These are phyloP conservation scores for Cosmia pyralina DNA, from an alignment of 2,888 invertebrate genomes.

Conservation along the genomic window DNA sequence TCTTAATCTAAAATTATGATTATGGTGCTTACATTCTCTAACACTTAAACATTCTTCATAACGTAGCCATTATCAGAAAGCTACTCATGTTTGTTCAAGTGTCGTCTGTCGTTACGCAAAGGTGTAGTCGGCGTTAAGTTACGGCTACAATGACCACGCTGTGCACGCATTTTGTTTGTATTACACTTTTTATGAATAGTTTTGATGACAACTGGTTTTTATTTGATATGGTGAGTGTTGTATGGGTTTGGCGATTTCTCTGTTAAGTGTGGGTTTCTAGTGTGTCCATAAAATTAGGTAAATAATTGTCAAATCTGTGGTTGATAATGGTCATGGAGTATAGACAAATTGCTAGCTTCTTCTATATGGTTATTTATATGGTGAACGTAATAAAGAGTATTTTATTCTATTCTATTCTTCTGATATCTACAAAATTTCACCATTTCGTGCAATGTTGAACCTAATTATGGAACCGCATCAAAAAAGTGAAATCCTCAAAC, in stretches of 20 bases:
- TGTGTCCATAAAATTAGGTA: not conserved
- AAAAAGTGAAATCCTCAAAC: constrained; percentile 7
- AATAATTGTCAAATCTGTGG: not conserved
- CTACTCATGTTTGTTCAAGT: constrained; percentile 63
- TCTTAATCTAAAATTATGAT: constrained; percentile 4
- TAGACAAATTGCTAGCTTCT: not conserved
- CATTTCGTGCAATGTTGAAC: not conserved
- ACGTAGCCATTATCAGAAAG: constrained; percentile 55
- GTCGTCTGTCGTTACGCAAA: constrained; percentile 59
- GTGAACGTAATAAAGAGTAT: too few relatives aligned
- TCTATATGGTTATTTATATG: not conserved
- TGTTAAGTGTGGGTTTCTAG: not conserved
- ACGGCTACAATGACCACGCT: constrained; percentile 52
- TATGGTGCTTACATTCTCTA: not conserved
- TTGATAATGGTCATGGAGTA: not conserved
- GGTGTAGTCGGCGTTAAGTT: constrained; percentile 46
- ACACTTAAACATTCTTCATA: constrained; percentile 31
- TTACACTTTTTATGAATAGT: constrained; percentile 33
- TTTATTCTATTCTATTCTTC: too few relatives aligned
- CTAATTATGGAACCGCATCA: not conserved
- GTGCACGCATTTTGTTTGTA: constrained; percentile 40
- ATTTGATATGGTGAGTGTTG: constrained; percentile 26
- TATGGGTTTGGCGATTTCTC: constrained; percentile 15
- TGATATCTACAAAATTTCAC: not conserved
- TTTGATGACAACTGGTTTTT: constrained; percentile 39